Conservation (phyloP, 1,140 invertebrate genomes). For the Acromyrmex heyeri region DNA sequence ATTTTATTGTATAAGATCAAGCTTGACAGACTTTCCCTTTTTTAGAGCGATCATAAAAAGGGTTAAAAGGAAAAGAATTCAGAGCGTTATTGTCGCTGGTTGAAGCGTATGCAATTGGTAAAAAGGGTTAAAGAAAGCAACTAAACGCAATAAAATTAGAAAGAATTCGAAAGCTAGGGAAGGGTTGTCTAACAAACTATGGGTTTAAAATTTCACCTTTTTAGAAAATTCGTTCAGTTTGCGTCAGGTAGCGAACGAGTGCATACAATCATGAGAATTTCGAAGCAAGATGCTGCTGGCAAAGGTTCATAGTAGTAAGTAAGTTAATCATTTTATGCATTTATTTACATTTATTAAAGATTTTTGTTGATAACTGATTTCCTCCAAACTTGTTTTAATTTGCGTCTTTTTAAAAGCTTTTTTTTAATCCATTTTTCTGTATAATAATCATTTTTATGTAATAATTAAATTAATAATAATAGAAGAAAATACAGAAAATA, state of each 20-base stretch:
- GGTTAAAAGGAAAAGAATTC: constrained; percentile 72
- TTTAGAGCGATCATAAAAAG: constrained; percentile 78
- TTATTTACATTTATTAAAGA: constrained; percentile 77
- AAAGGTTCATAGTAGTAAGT: constrained; percentile 49
- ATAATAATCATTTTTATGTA: not conserved
- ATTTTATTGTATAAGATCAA: constrained; percentile 69
- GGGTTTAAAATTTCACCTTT: constrained; percentile 79
- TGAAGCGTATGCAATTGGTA: constrained; percentile 46
- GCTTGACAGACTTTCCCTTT: constrained; percentile 80
- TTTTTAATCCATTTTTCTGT: not conserved
- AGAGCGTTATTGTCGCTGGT: not conserved
- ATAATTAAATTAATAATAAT: not conserved
- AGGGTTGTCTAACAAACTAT: constrained; percentile 75
- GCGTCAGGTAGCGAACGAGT: constrained; percentile 63
- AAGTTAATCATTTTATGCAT: constrained; percentile 81
- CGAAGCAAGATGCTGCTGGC: not conserved
- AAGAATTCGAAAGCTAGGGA: constrained; percentile 82
- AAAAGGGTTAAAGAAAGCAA: constrained; percentile 81
- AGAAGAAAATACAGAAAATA: not conserved
- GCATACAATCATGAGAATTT: constrained; percentile 27
- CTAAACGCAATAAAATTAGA: constrained; percentile 68
- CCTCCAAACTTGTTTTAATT: not conserved
- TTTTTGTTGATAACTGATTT: constrained; percentile 54
- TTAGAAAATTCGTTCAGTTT: constrained; percentile 73
- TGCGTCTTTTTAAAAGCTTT: not conserved